phyloP scores from a whole-genome alignment of 2,113 vertebrate species.

The Otocyon megalotis region DNA sequence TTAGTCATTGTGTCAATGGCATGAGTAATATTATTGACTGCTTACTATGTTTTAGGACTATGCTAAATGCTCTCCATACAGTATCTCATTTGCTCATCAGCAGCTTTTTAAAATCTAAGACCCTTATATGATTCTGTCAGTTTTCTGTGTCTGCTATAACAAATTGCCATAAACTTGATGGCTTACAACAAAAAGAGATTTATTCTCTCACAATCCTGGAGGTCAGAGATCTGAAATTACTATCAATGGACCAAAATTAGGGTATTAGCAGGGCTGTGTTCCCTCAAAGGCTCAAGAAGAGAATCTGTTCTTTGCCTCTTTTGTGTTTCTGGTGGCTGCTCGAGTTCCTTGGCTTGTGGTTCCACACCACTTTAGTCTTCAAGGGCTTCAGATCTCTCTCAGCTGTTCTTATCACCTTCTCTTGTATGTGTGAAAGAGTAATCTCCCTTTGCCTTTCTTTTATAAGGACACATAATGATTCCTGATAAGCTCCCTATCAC shows the following conservation, averaged over 20 bases:
- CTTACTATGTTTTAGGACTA: not conserved
- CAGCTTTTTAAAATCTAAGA: conserved; percentile 44
- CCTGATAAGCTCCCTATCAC: not conserved
- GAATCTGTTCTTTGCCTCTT: not conserved
- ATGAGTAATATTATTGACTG: not conserved
- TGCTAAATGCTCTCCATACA: not conserved
- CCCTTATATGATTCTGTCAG: not conserved
- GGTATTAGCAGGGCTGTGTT: not conserved
- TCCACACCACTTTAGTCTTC: not conserved
- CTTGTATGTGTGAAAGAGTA: not conserved
- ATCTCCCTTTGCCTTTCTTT: not conserved
- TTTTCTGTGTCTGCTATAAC: conserved; percentile 30
- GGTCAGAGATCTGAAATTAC: not conserved
- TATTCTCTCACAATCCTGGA: not conserved
- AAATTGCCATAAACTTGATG: conserved; percentile 33
- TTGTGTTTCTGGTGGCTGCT: not conserved
- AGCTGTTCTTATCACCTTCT: not conserved
- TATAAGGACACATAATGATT: not conserved
- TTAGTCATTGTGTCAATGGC: not conserved
- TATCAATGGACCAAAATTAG: not conserved
- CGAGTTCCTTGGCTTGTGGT: not conserved
- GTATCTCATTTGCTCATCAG: not conserved
- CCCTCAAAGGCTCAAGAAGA: not conserved
- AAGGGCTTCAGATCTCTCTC: not conserved
- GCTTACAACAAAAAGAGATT: conserved; percentile 16